A percentile compares a stretch with the other conserved stretches of the same genome.
Conservation (phyloP, 2,113 vertebrate species). For the Paratilapia polleni region DNA sequence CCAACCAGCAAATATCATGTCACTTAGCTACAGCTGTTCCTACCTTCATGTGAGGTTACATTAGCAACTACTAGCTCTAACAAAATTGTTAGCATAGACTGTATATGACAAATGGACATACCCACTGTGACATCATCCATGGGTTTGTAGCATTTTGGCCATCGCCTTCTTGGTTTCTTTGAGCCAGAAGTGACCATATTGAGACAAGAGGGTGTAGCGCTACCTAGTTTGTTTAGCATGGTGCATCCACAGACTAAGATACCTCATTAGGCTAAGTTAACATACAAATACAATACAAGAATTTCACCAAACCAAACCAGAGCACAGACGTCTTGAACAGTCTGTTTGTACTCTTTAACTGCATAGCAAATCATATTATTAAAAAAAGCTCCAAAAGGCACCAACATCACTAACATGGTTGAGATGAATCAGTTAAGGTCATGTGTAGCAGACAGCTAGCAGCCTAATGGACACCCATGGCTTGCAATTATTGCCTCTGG, state of each 20-base stretch:
- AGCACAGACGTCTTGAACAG: neutral
- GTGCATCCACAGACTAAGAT: neutral
- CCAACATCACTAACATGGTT: too few relatives aligned
- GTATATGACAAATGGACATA: too few relatives aligned
- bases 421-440: too few relatives aligned
- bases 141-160: neutral
- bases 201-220: neutral
- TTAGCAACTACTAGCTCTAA: neutral
- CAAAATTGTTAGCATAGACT: too few relatives aligned
- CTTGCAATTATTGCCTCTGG: too few relatives aligned
- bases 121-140: neutral
- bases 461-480: too few relatives aligned
- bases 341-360: too few relatives aligned
- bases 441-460: too few relatives aligned
- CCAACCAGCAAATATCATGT: neutral
- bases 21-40: neutral
- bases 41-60: neutral
- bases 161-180: neutral
- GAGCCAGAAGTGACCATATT: neutral
- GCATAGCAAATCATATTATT: too few relatives aligned
- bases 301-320: neutral
- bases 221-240: neutral
- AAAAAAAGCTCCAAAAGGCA: too few relatives aligned
- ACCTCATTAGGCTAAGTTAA: neutral
- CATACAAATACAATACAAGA: neutral